A percentile compares a stretch with the other conserved stretches of the same genome.
These are phyloP conservation scores for Anas bahamensis DNA, from an alignment of 2,797 vertebrate genomes.

Conservation along the genomic window DNA sequence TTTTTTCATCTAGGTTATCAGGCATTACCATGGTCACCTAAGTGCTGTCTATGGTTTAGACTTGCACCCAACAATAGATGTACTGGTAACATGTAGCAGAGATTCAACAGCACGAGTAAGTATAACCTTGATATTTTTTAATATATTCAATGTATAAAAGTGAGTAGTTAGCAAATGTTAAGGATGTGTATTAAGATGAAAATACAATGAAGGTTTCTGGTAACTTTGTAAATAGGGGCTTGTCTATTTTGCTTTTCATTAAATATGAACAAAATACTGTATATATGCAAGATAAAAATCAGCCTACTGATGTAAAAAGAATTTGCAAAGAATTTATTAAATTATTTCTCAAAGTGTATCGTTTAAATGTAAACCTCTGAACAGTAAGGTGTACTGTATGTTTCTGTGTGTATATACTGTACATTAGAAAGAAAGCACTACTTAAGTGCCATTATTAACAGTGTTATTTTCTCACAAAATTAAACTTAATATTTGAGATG, in stretches of 20 bases:
- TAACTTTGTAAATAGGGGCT: constrained; percentile 59
- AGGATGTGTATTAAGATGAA: neutral
- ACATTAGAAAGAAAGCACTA: constrained; percentile 75
- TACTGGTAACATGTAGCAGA: constrained; percentile 95
- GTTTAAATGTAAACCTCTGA: constrained; percentile 70
- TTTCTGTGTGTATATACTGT: constrained; percentile 78
- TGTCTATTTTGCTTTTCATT: constrained; percentile 39
- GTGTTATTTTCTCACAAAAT: constrained; percentile 82
- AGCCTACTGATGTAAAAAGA: constrained; percentile 71
- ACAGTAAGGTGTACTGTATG: constrained; percentile 54
- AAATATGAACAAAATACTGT: constrained; percentile 54
- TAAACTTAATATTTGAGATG: constrained; percentile 80
- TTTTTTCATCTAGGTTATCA: constrained; percentile 87
- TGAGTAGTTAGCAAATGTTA: neutral
- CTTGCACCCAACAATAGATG: constrained; percentile 96
- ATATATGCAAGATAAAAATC: constrained; percentile 54
- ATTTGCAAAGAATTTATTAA: constrained; percentile 75
- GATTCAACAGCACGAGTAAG: constrained; percentile 94
- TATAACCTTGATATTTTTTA: neutral
- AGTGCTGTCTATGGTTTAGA: constrained; percentile 97
- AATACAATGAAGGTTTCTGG: neutral
- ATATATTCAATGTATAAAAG: neutral
- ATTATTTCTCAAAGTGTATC: constrained; percentile 70
- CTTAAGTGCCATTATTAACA: constrained; percentile 74
- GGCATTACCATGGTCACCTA: constrained; percentile 97